Percentiles rank a stretch among this genome's conserved stretches.
phyloP scores from a whole-genome alignment of 2,113 vertebrate species.

The Silurus glanis region DNA sequence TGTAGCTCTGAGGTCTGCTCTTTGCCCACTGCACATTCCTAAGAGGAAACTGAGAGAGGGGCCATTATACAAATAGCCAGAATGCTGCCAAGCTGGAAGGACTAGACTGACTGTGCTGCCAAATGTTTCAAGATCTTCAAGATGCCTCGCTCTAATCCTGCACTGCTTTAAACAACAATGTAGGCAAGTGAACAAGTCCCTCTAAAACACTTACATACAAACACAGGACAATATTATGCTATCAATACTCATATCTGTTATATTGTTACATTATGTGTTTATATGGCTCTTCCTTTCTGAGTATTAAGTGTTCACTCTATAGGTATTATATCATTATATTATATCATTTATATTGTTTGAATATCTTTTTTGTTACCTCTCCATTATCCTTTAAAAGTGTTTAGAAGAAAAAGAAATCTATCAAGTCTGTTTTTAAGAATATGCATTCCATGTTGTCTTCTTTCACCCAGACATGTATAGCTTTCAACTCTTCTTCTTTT shows the following conservation, averaged over 20 bases:
- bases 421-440: not conserved
- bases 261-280: not conserved
- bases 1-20: conserved; percentile 57
- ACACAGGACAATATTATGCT: not conserved
- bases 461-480: not conserved
- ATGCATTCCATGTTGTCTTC: not conserved
- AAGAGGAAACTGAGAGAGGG: conserved; percentile 65
- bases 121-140: conserved; percentile 77
- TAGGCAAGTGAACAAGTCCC: not conserved
- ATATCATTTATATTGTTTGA: too few relatives aligned
- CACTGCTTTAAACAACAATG: conserved; percentile 62
- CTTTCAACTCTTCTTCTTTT: not conserved
- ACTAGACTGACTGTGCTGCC: conserved; percentile 52
- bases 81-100: conserved; percentile 68
- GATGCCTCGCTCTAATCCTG: conserved; percentile 63
- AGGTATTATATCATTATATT: not conserved
- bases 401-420: not conserved
- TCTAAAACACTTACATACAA: not conserved
- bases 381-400: not conserved
- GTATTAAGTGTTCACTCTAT: not conserved
- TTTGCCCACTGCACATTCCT: conserved; percentile 67
- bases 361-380: not conserved
- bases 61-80: conserved; percentile 75
- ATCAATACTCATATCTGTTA: not conserved
- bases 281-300: not conserved